phyloP scores from a whole-genome alignment of 2,888 invertebrate genomes.

The Pandemis corylana region DNA sequence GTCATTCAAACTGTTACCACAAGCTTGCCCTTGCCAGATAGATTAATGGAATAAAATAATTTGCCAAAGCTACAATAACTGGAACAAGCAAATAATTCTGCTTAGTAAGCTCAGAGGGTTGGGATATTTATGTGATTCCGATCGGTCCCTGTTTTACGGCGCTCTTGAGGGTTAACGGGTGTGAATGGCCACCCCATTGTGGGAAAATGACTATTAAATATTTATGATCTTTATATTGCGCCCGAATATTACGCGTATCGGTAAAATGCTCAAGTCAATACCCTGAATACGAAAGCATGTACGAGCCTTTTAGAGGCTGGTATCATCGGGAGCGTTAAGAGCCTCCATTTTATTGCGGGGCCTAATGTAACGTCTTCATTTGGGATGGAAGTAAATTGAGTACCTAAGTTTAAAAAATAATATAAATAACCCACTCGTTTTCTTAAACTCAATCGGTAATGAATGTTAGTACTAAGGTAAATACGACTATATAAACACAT shows the following conservation, averaged over 20 bases:
- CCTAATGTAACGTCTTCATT: slow-evolving; percentile 1
- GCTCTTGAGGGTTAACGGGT: slow-evolving; percentile 78
- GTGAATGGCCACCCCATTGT: slow-evolving; percentile 82
- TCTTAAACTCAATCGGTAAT: no score
- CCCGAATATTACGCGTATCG: slow-evolving; percentile 52
- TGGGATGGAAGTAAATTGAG: background rate
- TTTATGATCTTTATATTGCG: slow-evolving; percentile 75
- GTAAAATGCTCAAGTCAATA: slow-evolving; percentile 51
- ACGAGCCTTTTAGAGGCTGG: slow-evolving; percentile 29
- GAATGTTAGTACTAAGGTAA: background rate
- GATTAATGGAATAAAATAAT: slow-evolving; percentile 48
- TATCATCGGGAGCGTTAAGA: slow-evolving; percentile 32
- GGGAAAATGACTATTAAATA: slow-evolving; percentile 83
- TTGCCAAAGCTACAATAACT: slow-evolving; percentile 63
- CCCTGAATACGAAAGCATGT: slow-evolving; percentile 34
- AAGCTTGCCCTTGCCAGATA: slow-evolving; percentile 44
- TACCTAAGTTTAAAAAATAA: background rate
- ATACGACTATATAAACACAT: background rate
- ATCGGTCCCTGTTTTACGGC: slow-evolving; percentile 74
- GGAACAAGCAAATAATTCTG: slow-evolving; percentile 71
- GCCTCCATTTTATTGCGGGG: slow-evolving; percentile 26
- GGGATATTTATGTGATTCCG: slow-evolving; percentile 73
- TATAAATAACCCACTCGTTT: no score
- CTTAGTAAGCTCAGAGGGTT: slow-evolving; percentile 69
- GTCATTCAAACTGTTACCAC: slow-evolving; percentile 23